Base-by-base conservation (phyloP, 2,797 vertebrate genomes). In the Phaenicophaeus curvirostris region DNA sequence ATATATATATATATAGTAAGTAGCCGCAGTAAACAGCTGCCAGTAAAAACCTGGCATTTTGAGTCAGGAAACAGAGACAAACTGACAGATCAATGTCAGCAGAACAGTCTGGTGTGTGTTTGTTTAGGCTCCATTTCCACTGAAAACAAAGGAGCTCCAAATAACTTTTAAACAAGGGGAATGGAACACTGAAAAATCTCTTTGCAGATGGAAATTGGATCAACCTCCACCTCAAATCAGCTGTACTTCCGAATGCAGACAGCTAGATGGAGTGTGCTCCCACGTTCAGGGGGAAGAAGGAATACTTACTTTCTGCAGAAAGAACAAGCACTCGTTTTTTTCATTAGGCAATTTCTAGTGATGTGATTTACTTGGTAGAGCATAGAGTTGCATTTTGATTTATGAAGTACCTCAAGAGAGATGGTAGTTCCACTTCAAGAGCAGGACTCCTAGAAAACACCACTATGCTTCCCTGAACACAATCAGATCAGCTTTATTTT, bases 401-500 rank as follows among this genome's bases (percentile, higher is more conserved):
- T 74, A 27, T 41, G 0, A 69, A 79, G 27, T 10, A 51, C 24
- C 27, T 59, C 51, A 69, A 37, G 65, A 63, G 51, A 75, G 28
- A 55, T 53, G 15, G 35, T 73, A 18, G 20, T 76, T 93, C 51
- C 41, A 27, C 46, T 35, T 65, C 21, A 72, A 86, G 69, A 65
- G 23, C 57, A 77, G 25, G 48, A 48, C 48, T 82, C 14, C 27
- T 13, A 31, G 48, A 59, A 78, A 78, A 86, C 44, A 65, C 48
- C 37, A 42, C 9, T 35, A 3, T 65, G 41, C 58, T 77, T 83
- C 53, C 78, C 85, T 85, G 63, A 74, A 89, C 18, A 12, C 41
- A 42, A 23, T 63, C 57, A 80, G 25, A 67, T 74, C 53, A 42
- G 30, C 65, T 96, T 93, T 92, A 42, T 89, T 93, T 76, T 39